A percentile compares a stretch with the other conserved stretches of the same genome.
phyloP scores from a whole-genome alignment of 2,888 invertebrate species.

The Nowickia ferox region DNA sequence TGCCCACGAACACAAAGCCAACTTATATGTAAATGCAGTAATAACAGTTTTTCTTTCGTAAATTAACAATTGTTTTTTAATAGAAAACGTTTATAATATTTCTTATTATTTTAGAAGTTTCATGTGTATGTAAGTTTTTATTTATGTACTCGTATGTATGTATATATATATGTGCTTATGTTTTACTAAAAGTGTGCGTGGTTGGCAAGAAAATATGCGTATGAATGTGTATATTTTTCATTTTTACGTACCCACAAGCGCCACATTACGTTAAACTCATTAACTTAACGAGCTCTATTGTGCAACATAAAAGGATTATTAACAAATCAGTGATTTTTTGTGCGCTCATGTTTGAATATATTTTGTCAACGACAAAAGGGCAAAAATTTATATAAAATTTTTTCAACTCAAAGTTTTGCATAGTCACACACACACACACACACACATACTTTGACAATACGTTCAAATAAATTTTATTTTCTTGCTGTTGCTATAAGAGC shows the following conservation, averaged over 20 bases:
- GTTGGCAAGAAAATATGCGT: not conserved
- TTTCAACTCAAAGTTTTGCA: constrained; percentile 31
- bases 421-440: not conserved
- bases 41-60: not conserved
- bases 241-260: constrained; percentile 63
- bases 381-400: constrained; percentile 51
- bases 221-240: not conserved
- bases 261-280: constrained; percentile 74
- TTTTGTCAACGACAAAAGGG: constrained; percentile 77
- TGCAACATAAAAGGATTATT: constrained; percentile 81
- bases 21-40: not conserved
- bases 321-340: constrained; percentile 81
- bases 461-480: constrained; percentile 20
- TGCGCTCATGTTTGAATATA: constrained; percentile 74
- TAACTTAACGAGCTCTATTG: constrained; percentile 81
- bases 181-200: not conserved
- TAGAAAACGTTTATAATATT: constrained; percentile 45
- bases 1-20: not conserved
- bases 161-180: constrained; percentile 10
- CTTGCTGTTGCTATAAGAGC: not conserved
- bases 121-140: constrained; percentile 17
- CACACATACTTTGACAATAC: not conserved
- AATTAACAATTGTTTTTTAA: constrained; percentile 58
- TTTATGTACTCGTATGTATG: no score
- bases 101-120: constrained; percentile 18